A percentile compares a stretch with the other conserved stretches of the same genome.
These are phyloP conservation scores for Benthosema pterotum DNA, from an alignment of 2,797 vertebrate genomes.

Conservation along the genomic window DNA sequence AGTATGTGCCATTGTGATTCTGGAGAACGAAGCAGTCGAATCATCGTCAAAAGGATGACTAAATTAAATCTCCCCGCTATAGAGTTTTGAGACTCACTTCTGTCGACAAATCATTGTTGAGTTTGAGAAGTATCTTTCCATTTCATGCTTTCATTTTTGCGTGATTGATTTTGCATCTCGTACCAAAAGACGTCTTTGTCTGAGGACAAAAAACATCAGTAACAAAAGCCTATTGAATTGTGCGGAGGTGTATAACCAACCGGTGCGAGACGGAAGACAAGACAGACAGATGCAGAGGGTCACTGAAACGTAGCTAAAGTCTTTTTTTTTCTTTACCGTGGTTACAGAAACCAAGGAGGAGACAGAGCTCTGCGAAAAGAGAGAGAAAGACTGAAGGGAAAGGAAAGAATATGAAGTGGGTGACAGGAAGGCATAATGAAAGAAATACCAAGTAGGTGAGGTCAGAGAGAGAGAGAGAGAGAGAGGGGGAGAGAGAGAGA, in stretches of 20 bases:
- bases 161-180: too few species aligned
- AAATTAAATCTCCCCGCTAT: too few species aligned
- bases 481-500: constrained; percentile 6
- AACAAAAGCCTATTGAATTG: too few species aligned
- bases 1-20: not conserved
- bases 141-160: too few species aligned
- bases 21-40: not conserved
- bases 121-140: too few species aligned
- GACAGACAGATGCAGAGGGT: not conserved
- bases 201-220: too few species aligned
- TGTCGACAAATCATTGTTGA: too few species aligned
- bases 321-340: too few species aligned
- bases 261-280: not conserved
- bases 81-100: too few species aligned
- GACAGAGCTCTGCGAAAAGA: not conserved
- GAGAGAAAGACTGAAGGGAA: constrained; percentile 26
- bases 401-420: constrained; percentile 40
- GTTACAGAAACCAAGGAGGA: not conserved
- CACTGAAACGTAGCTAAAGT: not conserved
- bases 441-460: not conserved
- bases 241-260: too few species aligned
- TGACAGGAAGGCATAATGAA: constrained; percentile 3
- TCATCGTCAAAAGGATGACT: too few species aligned
- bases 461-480: constrained; percentile 8
- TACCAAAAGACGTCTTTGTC: too few species aligned